Base-by-base conservation (phyloP, 2,113 vertebrate genomes). In the Chionomys nivalis region DNA sequence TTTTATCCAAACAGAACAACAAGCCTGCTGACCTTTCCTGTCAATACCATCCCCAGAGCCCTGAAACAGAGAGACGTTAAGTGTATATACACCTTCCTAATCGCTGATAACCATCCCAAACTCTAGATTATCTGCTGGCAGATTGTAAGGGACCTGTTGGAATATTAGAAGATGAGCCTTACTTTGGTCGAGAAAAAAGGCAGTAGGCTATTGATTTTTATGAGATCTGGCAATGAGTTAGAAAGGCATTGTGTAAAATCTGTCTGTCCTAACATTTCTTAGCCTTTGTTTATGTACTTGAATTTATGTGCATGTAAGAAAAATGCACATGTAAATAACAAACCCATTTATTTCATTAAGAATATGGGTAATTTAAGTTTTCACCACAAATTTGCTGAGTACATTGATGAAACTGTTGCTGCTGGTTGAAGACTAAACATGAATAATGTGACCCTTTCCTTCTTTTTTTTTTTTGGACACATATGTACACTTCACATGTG, bases 231-330 rank as follows among this genome's bases (percentile, higher is more conserved):
- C 52, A 77, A 92, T 77, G 31, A 93, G 19, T 19, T 87, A 87
- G 88, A 85, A 85, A 95, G 58, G 65, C 85, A 91, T 66, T 85
- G 33, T 16, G 10, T 68, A 31, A 14, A 81, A 63, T 55, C 65
- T 90, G 24, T 66, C 65, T 72, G 0, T 68, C 21, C 21, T 85
- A 82, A n/a, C 9, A 95, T 77, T 44, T 49, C 14, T 36, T 85
- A 47, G 21, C 47, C 6, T 47, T 90, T 61, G 4, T 65, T 72
- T 91, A 70, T 63, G 12, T 82, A 94, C 47, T 85, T 93, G 1
- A 81, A 65, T 90, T 86, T 86, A 92, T 95, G 96, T 93, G 2
- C 23, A n/a, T 31, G 63, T 52, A 58, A 77, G 39, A 66, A 79
- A 97, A 91, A 93, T 42, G 17, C 10, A 73, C 7, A 79, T 42